Percentiles rank a stretch among this genome's conserved stretches.
Conservation (phyloP, 23 tunicate genomes). For the Styela plicata region DNA sequence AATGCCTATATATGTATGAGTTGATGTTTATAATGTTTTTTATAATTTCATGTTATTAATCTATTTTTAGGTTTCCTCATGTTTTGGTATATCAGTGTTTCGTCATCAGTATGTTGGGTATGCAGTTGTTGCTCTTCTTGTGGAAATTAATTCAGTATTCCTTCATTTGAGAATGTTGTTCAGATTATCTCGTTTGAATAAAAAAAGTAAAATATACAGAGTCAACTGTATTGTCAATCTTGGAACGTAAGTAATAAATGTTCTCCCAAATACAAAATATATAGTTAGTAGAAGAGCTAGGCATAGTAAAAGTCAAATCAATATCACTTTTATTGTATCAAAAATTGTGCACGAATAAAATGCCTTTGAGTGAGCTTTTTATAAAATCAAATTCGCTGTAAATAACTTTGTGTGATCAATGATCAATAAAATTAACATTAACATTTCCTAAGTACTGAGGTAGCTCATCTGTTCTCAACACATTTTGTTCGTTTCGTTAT, state of each 20-base stretch:
- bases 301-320: too few species aligned
- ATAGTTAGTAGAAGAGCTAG: too few species aligned
- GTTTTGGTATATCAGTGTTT: slow-evolving; percentile 68
- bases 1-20: neutral
- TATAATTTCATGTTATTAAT: neutral
- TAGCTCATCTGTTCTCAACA: too few species aligned
- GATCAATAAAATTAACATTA: too few species aligned
- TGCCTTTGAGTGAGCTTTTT: too few species aligned
- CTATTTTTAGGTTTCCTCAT: slow-evolving; percentile 29
- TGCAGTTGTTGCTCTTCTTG: slow-evolving; percentile 73
- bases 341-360: too few species aligned
- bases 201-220: slow-evolving; percentile 14
- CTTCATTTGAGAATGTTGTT: slow-evolving; percentile 67
- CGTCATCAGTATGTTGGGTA: slow-evolving; percentile 38
- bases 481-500: too few species aligned
- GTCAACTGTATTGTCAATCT: slow-evolving; percentile 55
- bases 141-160: slow-evolving; percentile 78
- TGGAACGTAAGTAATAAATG: slow-evolving; percentile 37
- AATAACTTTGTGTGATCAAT: too few species aligned
- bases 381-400: too few species aligned
- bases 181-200: slow-evolving; percentile 26
- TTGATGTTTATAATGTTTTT: neutral
- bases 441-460: too few species aligned
- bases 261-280: too few species aligned
- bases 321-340: too few species aligned